Base-by-base conservation (phyloP, 2,797 vertebrate genomes). In the Gymnopithys bicolor region DNA sequence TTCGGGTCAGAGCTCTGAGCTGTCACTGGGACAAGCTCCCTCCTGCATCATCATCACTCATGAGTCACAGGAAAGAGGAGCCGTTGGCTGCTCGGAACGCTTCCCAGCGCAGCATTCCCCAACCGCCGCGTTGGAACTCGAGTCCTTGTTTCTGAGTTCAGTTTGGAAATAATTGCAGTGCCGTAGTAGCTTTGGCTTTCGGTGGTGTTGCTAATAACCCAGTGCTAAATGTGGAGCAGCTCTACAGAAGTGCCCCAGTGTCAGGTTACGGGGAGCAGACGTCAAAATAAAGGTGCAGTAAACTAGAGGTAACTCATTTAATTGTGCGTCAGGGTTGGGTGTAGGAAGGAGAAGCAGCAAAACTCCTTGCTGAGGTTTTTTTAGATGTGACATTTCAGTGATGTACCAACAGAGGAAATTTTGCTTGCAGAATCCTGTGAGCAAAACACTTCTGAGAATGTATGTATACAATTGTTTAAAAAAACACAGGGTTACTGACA, bases 401-500 rank as follows among this genome's bases (percentile, higher is more conserved):
- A 95, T 97, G 90, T 94, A 97, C 95, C 97, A 97, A 96, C 96
- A 95, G 97, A 97, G 97, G 97, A 97, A 97, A 97, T 97, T 98
- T 97, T 97, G 97, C 97, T 97, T 97, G 95, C 97, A 97, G 96
- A 97, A 94, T 98, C 97, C 97, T 98, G 97, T 98, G 97, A 98
- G 98, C 97, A 98, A 98, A 98, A 98, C 98, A 98, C 97, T 98
- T 97, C 97, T 97, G 97, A 98, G 98, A 98, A 98, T 98, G 98
- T 98, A 98, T 98, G 98, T 98, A 98, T 98, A 98, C 98, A 98
- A 98, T 98, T 98, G 98, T 97, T 98, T 94, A 86, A 96, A 97
- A 97, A 98, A 97, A 97, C 96, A 97, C 97, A 97, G 98, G 98
- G 98, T 98, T 98, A 98, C 97, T 98, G 98, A 98, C 98, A 98